Evolutionary conservation across 2,797 vertebrate species (phyloP).

Genomic region (Chaetophractus vellerosus): DNA sequence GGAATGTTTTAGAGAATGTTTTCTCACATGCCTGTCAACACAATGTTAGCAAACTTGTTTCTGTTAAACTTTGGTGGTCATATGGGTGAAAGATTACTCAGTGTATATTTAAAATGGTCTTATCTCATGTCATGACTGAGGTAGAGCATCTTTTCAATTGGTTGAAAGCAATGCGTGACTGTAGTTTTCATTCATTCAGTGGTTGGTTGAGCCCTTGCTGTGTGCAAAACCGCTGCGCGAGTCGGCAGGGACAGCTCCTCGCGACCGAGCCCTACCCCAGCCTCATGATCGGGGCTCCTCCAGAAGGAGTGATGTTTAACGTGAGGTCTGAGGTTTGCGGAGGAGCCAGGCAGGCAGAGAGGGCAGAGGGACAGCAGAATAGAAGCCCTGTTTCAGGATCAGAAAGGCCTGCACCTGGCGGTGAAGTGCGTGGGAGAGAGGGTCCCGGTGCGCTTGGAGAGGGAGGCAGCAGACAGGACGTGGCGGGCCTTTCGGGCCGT

Average conservation of each 20-base stretch:
- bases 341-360: not conserved
- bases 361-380: rapidly evolving
- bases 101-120: not conserved
- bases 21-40: not conserved
- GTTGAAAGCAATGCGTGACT: not conserved
- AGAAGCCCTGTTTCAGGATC: not conserved
- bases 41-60: not conserved
- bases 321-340: not conserved
- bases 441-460: not conserved
- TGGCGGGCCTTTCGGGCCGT: rapidly evolving
- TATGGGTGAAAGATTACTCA: not conserved
- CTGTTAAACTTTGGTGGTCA: not conserved
- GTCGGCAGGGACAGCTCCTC: rapidly evolving
- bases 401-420: not conserved
- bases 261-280: no score
- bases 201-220: not conserved
- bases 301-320: not conserved
- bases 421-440: rapidly evolving
- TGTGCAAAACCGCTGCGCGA: rapidly evolving
- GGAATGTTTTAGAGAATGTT: not conserved
- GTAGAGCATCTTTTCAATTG: not conserved
- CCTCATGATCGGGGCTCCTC: not conserved
- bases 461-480: not conserved
- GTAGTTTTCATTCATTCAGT: not conserved
- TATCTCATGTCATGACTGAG: not conserved